Percentiles rank a stretch among this genome's conserved stretches.
These are phyloP conservation scores for Episyrphus balteatus DNA, from an alignment of 1,140 invertebrate genomes.

Conservation along the genomic window DNA sequence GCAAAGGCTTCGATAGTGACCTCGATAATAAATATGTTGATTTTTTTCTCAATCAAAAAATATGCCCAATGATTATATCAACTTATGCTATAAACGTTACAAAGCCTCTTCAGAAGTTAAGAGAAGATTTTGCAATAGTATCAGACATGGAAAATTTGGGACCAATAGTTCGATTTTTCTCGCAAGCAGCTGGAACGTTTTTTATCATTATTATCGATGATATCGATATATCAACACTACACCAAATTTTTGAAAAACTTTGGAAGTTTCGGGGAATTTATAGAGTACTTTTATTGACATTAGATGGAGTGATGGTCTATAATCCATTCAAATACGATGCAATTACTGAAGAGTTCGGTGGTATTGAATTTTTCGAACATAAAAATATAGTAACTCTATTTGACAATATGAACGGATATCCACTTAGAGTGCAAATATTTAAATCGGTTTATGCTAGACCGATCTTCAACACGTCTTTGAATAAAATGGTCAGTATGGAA, in stretches of 20 bases:
- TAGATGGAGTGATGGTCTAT: constrained; percentile 13
- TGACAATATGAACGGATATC: constrained; percentile 22
- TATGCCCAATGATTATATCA: too few species aligned
- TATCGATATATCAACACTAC: background rate
- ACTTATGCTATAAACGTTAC: too few species aligned
- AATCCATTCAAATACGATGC: constrained; percentile 17
- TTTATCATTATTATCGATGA: background rate
- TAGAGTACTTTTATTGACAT: constrained; percentile 4
- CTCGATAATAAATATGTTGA: too few species aligned
- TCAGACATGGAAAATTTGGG: background rate
- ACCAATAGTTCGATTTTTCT: background rate
- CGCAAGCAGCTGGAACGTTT: background rate
- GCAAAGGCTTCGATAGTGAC: too few species aligned
- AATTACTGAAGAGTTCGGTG: constrained; percentile 4
- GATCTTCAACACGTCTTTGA: constrained; percentile 5
- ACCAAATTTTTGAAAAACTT: background rate
- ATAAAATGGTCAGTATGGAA: constrained; percentile 8
- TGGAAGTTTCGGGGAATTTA: constrained; percentile 5
- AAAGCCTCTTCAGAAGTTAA: too few species aligned
- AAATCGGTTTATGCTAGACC: constrained; percentile 25
- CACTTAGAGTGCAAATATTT: constrained; percentile 24
- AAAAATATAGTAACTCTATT: constrained; percentile 3
- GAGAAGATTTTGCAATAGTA: background rate
- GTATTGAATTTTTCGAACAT: constrained; percentile 8
- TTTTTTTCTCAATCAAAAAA: too few species aligned